phyloP scores from a whole-genome alignment of 2,888 invertebrate genomes.

The Strigamia maritima region DNA sequence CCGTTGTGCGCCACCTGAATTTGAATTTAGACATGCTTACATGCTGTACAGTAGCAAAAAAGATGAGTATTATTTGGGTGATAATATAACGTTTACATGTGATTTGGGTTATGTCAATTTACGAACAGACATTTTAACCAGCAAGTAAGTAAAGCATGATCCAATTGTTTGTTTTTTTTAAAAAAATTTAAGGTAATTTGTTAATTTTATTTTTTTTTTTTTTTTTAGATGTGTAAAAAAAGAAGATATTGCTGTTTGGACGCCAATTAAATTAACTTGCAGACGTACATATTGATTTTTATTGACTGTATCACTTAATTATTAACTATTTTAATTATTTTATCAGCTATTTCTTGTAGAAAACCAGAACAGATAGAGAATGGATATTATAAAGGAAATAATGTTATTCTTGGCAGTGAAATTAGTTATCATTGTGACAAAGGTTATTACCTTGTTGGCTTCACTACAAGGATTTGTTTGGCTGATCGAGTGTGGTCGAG shows the following conservation, averaged over 20 bases:
- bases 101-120: neutral
- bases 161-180: too few species aligned
- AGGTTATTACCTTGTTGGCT: neutral
- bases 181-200: neutral
- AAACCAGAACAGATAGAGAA: neutral
- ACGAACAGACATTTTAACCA: neutral
- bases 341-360: neutral
- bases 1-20: neutral
- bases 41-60: neutral
- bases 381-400: neutral
- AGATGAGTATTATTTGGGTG: conserved; percentile 1
- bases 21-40: neutral
- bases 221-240: neutral
- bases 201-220: neutral
- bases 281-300: neutral
- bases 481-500: neutral
- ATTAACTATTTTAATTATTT: neutral
- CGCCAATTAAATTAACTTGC: neutral
- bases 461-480: neutral
- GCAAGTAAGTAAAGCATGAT: too few species aligned
- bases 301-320: neutral
- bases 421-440: neutral
- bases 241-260: neutral
- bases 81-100: neutral
- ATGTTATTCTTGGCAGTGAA: neutral